Conservation (phyloP, 2,888 invertebrate genomes). For the Aradus depressus region DNA sequence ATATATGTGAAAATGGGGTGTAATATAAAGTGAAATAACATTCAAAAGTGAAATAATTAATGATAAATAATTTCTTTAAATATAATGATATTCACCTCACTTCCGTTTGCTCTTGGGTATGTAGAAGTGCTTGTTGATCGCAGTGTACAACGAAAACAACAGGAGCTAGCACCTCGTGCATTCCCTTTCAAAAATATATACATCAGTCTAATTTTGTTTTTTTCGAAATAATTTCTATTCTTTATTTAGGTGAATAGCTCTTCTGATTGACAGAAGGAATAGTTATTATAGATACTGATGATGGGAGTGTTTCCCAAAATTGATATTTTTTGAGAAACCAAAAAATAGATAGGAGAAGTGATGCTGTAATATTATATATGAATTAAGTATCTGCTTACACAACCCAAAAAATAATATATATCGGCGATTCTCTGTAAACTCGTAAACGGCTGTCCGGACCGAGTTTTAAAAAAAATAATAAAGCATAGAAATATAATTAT, state of each 20-base stretch:
- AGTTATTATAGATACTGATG: no score
- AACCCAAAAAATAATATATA: no score
- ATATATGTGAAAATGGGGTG: not conserved
- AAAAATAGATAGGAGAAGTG: no score
- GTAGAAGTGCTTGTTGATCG: constrained; percentile 57
- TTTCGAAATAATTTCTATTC: not conserved
- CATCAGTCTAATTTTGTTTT: not conserved
- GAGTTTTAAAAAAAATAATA: no score
- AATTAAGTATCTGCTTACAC: no score
- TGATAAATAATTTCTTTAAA: not conserved
- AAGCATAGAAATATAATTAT: no score
- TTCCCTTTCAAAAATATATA: constrained; percentile 44
- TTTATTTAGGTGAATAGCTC: not conserved
- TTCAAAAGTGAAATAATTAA: not conserved
- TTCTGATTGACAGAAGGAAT: no score
- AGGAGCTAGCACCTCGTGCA: constrained; percentile 79
- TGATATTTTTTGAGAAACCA: no score
- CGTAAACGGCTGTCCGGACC: no score
- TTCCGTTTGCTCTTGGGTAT: constrained; percentile 44
- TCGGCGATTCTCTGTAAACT: no score
- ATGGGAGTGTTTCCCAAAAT: no score
- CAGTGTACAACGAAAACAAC: constrained; percentile 62
- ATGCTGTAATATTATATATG: no score
- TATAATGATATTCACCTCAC: constrained; percentile 34
- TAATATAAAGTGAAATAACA: constrained; percentile 1